Evolutionary conservation across 2,113 vertebrate species (phyloP).

Genomic region (Acanthochromis polyacanthus): DNA sequence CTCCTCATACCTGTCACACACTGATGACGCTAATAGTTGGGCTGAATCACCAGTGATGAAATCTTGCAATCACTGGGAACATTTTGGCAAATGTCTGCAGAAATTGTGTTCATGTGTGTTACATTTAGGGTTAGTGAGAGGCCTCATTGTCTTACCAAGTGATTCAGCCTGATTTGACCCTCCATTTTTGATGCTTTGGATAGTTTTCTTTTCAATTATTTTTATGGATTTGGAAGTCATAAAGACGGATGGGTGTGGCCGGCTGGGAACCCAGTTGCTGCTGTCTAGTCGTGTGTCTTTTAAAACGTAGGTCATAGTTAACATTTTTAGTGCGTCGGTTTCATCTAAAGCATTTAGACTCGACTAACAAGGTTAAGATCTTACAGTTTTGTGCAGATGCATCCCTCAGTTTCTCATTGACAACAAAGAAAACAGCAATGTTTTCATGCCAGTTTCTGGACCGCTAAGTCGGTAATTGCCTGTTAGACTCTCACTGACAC

Average conservation of each 20-base stretch:
- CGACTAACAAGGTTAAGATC: too few species aligned
- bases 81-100: background rate
- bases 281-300: constrained; percentile 7
- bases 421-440: too few species aligned
- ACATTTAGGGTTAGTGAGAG: background rate
- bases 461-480: too few species aligned
- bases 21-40: constrained; percentile 11
- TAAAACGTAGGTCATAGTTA: too few species aligned
- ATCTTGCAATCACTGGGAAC: constrained; percentile 18
- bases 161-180: background rate
- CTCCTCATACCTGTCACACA: background rate
- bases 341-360: background rate
- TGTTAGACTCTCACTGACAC: too few species aligned
- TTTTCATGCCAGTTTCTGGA: too few species aligned
- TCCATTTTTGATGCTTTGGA: background rate
- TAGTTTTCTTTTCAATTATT: constrained; percentile 45
- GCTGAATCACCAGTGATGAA: constrained; percentile 15
- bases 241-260: constrained; percentile 25
- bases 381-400: too few species aligned
- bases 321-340: background rate
- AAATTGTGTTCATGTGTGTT: background rate
- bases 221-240: constrained; percentile 55
- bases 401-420: too few species aligned
- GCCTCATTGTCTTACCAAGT: background rate
- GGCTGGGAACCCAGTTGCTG: constrained; percentile 3